Base-by-base conservation (phyloP, 1,140 invertebrate species). In the Musca domestica region DNA sequence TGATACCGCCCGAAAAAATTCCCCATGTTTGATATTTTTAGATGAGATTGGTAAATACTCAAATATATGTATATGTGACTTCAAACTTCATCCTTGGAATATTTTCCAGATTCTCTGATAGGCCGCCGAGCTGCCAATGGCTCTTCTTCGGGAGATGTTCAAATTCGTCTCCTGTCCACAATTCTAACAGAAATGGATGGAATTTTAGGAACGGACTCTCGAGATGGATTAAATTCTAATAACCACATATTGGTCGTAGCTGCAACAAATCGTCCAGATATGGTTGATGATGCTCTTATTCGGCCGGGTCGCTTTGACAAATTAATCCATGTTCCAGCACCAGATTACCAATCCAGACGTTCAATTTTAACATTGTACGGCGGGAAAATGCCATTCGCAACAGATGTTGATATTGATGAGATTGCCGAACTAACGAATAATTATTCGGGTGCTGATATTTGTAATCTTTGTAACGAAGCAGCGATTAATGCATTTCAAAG, bases 401-500 rank as follows among this genome's bases (percentile, higher is more conserved):
- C 84, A 14, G 83, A 87, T 78, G 85, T 92, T 0, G 82, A 89
- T 74, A 74, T 91, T 0, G 77, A 84, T 22, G 71, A 78, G 17
- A 75, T 94, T 48, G 89, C 90, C 1, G 71, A 75, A 0, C 76
- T 69, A 54, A 93, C 91, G 1, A 83, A 88, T 30, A 81, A 83
- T 19, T 93, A 87, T 78, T 93, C 92, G 3, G 93, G 93, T 20
- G 93, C 93, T 17, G 93, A 95, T 78, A 76, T 93, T 48, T 85
- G 89, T 67, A 88, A 87, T 74, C 74, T 93, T 0, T 91, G 90
- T 73, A 87, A 88, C 69, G 90, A 92, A 80, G 91, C 92, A 17
- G 91, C 87, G 17, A 77, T 92, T 27, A 75, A 83, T 69, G 89
- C 91, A 56, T 85, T 87, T 65, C 83, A 84, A 61, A 84, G 86